Base-by-base conservation (phyloP, 2,113 vertebrate species). In the Embiotoca jacksoni region DNA sequence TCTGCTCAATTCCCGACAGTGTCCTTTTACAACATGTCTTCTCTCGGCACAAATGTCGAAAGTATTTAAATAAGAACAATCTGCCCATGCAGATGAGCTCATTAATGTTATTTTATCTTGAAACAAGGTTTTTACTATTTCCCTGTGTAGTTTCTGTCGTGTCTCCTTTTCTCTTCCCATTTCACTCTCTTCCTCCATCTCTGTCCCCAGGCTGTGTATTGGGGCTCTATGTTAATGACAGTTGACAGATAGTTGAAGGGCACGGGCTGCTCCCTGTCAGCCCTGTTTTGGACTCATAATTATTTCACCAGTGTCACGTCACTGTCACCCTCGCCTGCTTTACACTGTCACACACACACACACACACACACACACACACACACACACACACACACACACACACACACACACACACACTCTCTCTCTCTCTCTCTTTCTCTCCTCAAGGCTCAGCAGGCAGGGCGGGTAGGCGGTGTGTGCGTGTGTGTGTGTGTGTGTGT, bases 241-340 rank as follows among this genome's bases (percentile, higher is more conserved):
- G 94, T 95, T 98, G 97, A 97, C 97, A 97, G 95, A 96, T 95
- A 95, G 97, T 96, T 98, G 97, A 98, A 97, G 96, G 96, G 95
- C 95, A 95, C 93, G 95, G 97, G 96, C 97, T 97, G 97, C 97
- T 98, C 96, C 96, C 97, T 97, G 97, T 98, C 97, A 97, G 96
- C 96, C 95, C 95, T 93, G 95, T 97, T 98, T 98, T 98, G 98
- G 97, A 96, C 98, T 99, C 97, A 97, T 99, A 98, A 99, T 99
- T 99, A 99, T 98, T 98, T 98, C 97, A 97, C 97, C 95, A 93
- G 97, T 98, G 98, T 98, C 98, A 99, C 96, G 95, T 94, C 95
- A 96, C 97, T 99, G 98, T 99, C 98, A 98, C 94, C 97, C 96
- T 95, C 92, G 95, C 95, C 93, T 96, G 95, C 96, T 90, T 91